Percentiles rank a stretch among this genome's conserved stretches.
phyloP scores from a whole-genome alignment of 2,797 vertebrate species.

The Lagorchestes hirsutus region DNA sequence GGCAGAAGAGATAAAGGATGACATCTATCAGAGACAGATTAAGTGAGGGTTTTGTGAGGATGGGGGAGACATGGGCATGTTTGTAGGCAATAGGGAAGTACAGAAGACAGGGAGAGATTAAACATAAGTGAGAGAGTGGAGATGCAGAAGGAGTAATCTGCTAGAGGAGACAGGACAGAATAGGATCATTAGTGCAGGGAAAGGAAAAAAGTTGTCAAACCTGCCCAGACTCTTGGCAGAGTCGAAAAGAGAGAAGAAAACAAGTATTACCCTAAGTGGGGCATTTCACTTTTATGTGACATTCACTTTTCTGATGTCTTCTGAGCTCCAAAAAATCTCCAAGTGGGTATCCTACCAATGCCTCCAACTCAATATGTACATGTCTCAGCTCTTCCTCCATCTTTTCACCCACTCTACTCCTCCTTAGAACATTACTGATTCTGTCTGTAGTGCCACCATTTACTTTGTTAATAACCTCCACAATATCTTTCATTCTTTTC shows the following conservation, averaged over 20 bases:
- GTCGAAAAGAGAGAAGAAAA: background rate
- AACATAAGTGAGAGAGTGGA: background rate
- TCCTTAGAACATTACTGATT: background rate
- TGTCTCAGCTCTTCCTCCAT: background rate
- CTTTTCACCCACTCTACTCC: background rate
- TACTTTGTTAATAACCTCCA: background rate
- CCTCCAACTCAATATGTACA: background rate
- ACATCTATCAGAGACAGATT: background rate
- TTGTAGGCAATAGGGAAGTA: background rate
- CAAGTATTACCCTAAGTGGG: background rate
- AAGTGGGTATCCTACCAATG: background rate
- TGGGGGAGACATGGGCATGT: background rate
- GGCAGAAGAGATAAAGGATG: background rate
- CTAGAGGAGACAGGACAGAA: background rate
- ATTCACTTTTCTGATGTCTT: background rate
- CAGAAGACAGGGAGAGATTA: background rate
- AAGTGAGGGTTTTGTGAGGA: background rate
- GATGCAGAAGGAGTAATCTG: background rate
- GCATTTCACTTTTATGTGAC: background rate
- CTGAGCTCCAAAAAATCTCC: background rate
- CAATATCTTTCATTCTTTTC: background rate
- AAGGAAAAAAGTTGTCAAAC: background rate
- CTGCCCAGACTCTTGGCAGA: background rate
- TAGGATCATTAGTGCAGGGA: background rate
- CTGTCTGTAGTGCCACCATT: background rate